Percentiles rank a stretch among this genome's conserved stretches.
These are phyloP conservation scores for Microplitis mediator DNA, from an alignment of 1,140 invertebrate genomes.

Conservation along the genomic window DNA sequence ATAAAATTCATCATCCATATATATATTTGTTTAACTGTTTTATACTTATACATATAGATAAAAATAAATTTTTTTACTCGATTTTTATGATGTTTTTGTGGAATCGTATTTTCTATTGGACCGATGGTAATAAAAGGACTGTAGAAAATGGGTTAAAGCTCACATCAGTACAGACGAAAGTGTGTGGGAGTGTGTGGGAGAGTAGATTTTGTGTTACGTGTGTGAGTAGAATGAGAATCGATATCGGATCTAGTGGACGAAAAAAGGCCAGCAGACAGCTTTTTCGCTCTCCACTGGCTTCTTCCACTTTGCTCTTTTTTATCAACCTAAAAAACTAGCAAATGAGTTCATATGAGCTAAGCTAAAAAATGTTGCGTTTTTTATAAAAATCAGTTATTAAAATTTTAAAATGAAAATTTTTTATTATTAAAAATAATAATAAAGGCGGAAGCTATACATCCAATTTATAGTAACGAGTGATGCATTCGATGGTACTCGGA, in stretches of 20 bases:
- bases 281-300: background rate
- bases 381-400: too few species aligned
- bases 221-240: background rate
- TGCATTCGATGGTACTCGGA: too few species aligned
- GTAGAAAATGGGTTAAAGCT: slow-evolving; percentile 7
- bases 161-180: background rate
- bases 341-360: too few species aligned
- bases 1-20: slow-evolving; percentile 4
- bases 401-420: too few species aligned
- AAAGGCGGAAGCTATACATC: too few species aligned
- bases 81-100: slow-evolving; percentile 11
- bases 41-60: background rate
- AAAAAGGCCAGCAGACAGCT: background rate
- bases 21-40: background rate
- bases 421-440: too few species aligned
- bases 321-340: too few species aligned
- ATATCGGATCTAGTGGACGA: slow-evolving; percentile 17
- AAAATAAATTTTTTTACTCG: background rate
- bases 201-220: too few species aligned
- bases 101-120: slow-evolving; percentile 15
- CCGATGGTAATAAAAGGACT: slow-evolving; percentile 11
- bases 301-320: background rate
- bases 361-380: too few species aligned
- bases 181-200: too few species aligned
- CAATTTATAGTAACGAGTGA: too few species aligned